phyloP scores from a whole-genome alignment of 2,888 invertebrate species.

The Folsomia candida region DNA sequence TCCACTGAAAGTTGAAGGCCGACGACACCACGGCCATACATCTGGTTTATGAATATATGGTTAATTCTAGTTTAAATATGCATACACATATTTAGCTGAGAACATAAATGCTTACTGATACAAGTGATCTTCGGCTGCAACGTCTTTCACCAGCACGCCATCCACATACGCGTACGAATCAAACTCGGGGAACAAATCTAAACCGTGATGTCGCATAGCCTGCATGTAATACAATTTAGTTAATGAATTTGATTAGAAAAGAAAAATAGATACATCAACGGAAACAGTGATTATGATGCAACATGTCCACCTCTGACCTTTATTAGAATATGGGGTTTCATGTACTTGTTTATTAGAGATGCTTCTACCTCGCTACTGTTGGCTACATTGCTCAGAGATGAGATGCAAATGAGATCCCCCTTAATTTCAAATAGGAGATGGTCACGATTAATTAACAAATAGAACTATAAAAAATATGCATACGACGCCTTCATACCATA shows the following conservation, averaged over 20 bases:
- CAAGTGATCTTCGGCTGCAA: slow-evolving; percentile 70
- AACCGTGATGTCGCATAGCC: slow-evolving; percentile 66
- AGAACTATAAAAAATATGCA: slow-evolving; percentile 22
- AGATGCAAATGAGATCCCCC: slow-evolving; percentile 56
- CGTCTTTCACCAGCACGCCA: slow-evolving; percentile 63
- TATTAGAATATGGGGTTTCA: slow-evolving; percentile 62
- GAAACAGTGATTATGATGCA: not conserved
- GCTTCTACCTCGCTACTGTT: slow-evolving; percentile 62
- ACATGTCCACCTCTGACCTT: no score
- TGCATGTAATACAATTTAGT: slow-evolving; percentile 42
- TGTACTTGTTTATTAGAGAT: slow-evolving; percentile 61
- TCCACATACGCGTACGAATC: slow-evolving; percentile 63
- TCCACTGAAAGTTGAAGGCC: slow-evolving; percentile 78
- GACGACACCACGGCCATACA: slow-evolving; percentile 73
- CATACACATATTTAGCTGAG: slow-evolving; percentile 2
- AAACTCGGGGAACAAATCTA: slow-evolving; percentile 77
- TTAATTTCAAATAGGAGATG: not conserved
- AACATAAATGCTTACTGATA: slow-evolving; percentile 47
- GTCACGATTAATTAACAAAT: not conserved
- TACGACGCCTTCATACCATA: slow-evolving; percentile 15
- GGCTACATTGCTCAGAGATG: slow-evolving; percentile 63
- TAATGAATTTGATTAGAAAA: no score
- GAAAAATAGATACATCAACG: no score
- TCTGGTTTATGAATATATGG: slow-evolving; percentile 58
- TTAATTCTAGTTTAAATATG: no score